A percentile compares a stretch with the other conserved stretches of the same genome.
phyloP scores from a whole-genome alignment of 2,797 vertebrate species.

The Hydrolagus colliei region DNA sequence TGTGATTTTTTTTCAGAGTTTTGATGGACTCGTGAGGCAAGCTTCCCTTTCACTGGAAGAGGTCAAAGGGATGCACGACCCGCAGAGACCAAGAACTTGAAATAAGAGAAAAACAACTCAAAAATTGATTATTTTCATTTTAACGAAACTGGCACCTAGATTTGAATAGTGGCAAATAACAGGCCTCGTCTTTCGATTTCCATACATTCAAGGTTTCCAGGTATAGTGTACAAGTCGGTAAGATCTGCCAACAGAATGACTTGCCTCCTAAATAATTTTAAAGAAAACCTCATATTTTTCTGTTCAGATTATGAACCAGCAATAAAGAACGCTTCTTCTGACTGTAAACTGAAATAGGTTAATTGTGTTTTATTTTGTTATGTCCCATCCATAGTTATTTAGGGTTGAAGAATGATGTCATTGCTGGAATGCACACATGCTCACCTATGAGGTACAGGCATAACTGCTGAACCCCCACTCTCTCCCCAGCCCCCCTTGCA shows the following conservation, averaged over 20 bases:
- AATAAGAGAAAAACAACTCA: slow-evolving; percentile 14
- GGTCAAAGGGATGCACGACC: slow-evolving; percentile 19
- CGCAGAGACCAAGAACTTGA: slow-evolving; percentile 17
- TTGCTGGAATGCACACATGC: too few species aligned
- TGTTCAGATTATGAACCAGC: neutral
- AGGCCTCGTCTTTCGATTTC: neutral
- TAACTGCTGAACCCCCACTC: too few species aligned
- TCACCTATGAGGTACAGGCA: too few species aligned
- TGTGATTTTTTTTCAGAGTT: slow-evolving; percentile 26
- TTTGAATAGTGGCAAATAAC: neutral
- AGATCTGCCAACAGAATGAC: neutral
- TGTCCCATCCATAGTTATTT: neutral
- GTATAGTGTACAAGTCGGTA: neutral
- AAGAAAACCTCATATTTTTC: neutral
- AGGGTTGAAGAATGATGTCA: too few species aligned
- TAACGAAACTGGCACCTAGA: neutral
- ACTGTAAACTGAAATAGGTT: too few species aligned
- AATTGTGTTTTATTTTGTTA: neutral
- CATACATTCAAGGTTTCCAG: neutral
- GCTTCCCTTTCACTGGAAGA: slow-evolving; percentile 8
- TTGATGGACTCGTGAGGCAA: slow-evolving; percentile 16
- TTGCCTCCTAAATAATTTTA: neutral
- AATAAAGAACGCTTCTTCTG: neutral
- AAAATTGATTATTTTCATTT: neutral
- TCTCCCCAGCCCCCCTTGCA: too few species aligned